Evolutionary conservation across 2,113 vertebrate genomes (phyloP).

Genomic region (Oncorhynchus gorbuscha): DNA sequence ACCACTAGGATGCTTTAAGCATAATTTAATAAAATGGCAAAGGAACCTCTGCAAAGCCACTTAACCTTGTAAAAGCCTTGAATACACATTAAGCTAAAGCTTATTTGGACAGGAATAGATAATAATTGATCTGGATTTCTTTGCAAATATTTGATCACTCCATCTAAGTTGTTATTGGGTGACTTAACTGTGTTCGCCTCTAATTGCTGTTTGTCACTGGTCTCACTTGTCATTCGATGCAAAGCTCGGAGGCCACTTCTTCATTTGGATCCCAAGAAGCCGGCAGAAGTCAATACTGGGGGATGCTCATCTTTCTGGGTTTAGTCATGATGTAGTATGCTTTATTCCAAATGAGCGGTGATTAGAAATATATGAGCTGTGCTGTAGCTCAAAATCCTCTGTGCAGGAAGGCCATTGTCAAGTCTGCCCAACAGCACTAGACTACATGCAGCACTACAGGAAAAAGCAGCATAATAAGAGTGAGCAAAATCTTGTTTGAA

Average conservation of each 20-base stretch:
- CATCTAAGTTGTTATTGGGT: constrained; percentile 67
- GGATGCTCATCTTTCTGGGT: neutral
- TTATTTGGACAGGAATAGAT: constrained; percentile 71
- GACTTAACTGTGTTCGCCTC: constrained; percentile 62
- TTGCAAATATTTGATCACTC: constrained; percentile 74
- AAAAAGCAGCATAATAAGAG: no score
- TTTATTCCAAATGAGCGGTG: no score
- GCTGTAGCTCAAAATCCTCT: no score
- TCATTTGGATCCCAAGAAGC: constrained; percentile 64
- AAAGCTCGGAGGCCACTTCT: constrained; percentile 53
- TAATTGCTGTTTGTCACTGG: constrained; percentile 64
- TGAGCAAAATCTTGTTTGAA: no score
- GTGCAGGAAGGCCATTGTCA: no score
- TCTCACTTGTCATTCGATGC: constrained; percentile 68
- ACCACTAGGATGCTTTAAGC: constrained; percentile 73
- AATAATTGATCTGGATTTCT: constrained; percentile 76
- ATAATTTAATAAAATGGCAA: constrained; percentile 76
- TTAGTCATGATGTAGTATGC: no score
- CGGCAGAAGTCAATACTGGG: constrained; percentile 64
- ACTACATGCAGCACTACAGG: no score
- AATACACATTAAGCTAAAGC: constrained; percentile 73
- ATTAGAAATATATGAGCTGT: no score
- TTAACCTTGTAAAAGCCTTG: constrained; percentile 71
- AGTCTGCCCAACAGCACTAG: no score
- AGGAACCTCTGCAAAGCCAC: constrained; percentile 72